Evolutionary conservation across 2,113 vertebrate genomes (phyloP), one percentile per base, ranked within the genome.

Genomic region (Fregetta grallaria): DNA sequence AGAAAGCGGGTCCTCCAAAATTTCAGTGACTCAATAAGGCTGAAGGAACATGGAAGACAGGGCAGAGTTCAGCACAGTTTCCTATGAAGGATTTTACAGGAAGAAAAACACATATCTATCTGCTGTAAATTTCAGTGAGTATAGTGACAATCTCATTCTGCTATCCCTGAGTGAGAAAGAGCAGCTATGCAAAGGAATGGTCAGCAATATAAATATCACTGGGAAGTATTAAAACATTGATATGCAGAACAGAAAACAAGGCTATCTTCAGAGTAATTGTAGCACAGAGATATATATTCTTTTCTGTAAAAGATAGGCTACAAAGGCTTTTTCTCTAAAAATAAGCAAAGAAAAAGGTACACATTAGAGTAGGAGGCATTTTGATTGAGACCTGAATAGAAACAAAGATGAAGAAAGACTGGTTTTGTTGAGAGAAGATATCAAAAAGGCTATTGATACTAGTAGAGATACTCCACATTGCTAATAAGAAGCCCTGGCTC

Each of bases 1-100:
- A 99, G 98, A 96, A 99, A 99, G 34, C 99, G 99, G 1, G 99
- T 99, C 89, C 99, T 98, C 99, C 99, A 99, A 97, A 99, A 99
- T 95, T 99, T 99, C 88, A 99, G 98, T 0, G 99, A 99, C 89
- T 99, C 99, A 1, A 99, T 99, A 44, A 99, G 98, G 95, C 99
- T 99, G 74, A 6, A 29, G 42, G 11, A 49, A 67, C 2, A 73
- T 0, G 26, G 23, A 10, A 59, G 42, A 76, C 53, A 44, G 15
- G 13, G 22, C 22, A 85, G 18, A 53, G 90, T 2, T 85, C 65
- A 83, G 62, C 62, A 58, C 4, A 20, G 10, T 8, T 42, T 15
- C 15, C 72, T 11, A 18, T 2, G 19, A 63, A 62, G 36, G 47
- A 45, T 21, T 77, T 77, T 19, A 38, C 38, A 40, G n/a, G 26